Base-by-base conservation (phyloP, 2,888 invertebrate genomes). In the Hybos culiciformis region DNA sequence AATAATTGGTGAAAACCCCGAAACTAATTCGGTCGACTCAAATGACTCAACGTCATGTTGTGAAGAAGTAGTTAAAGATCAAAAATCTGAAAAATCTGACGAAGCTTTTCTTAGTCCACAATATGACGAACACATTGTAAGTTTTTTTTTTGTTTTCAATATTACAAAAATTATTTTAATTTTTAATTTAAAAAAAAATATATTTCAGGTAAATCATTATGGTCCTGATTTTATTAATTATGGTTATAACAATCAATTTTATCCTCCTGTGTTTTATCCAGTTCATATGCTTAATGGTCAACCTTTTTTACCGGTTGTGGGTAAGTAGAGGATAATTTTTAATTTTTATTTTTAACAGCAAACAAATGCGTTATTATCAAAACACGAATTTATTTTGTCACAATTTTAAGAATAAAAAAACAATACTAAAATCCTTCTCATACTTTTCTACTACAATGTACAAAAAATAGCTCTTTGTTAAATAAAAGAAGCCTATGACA, bases 201-300 rank as follows among this genome's bases (percentile, higher is more conserved):
- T 11, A 20, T 21, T 21, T 36, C 19, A 36, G 36, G 21, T 8
- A 19, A 36, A 21, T 36, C 19, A 36, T 14, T 36, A 21, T 12
- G 19, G 14, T n/a, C 36, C 36, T 14, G 21, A 36, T 14, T 36
- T 36, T 15, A n/a, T 36, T 19, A 36, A 20, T 36, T 36, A n/a
- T 36, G 21, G 21, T 36, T 11, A 5, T 32, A 17, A 17, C 8
- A 17, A 17, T n/a, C 46, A 40, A 29, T 47, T 34, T 41, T 50
- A 50, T 41, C 42, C 41, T n/a, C 48, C 44, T 24, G 32, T 48
- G 17, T 47, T 45, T 39, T 48, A 48, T 43, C 51, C 51, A 19
- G 14, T 36, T 7, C 19, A 36, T 20, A 20, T 17, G 19, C 21
- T 20, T 18, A 8, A n/a, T 26, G 44, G 47, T 17, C 51, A 45